Percentiles rank a stretch among this genome's conserved stretches.
phyloP scores from a whole-genome alignment of 1,140 invertebrate genomes.

The Ladona fulva region DNA sequence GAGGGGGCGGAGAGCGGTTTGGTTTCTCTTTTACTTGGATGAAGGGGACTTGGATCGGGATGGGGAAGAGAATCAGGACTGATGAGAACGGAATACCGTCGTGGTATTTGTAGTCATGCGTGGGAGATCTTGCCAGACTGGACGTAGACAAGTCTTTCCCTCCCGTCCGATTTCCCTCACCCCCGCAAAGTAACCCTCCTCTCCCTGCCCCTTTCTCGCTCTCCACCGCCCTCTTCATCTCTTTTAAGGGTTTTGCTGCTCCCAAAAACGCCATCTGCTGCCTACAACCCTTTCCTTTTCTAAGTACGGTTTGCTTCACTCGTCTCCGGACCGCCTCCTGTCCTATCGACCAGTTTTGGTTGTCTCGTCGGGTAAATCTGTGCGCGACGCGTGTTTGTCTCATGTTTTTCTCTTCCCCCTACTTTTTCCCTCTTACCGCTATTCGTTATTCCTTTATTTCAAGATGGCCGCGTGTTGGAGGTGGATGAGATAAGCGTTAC shows the following conservation, averaged over 20 bases:
- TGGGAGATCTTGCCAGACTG: constrained; percentile 2
- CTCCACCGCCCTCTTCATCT: neutral
- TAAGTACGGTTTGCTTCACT: neutral
- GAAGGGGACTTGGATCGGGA: too few relatives aligned
- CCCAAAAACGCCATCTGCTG: neutral
- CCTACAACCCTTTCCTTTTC: neutral
- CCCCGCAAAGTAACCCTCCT: neutral
- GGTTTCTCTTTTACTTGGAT: too few relatives aligned
- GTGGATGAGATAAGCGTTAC: too few relatives aligned
- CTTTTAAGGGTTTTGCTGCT: too few relatives aligned
- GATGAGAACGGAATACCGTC: neutral
- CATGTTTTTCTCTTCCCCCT: neutral
- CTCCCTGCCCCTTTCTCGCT: neutral
- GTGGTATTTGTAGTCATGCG: neutral
- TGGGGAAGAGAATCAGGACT: too few relatives aligned
- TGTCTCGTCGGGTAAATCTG: neutral
- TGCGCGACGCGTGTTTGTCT: neutral
- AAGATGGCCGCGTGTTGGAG: neutral
- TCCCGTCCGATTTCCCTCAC: neutral
- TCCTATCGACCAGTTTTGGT: neutral
- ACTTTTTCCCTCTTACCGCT: too few relatives aligned
- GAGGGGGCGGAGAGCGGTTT: too few relatives aligned
- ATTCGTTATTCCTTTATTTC: too few relatives aligned
- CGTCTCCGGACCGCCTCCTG: neutral
- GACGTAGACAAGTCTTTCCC: neutral